A percentile compares a stretch with the other conserved stretches of the same genome.
Evolutionary conservation across 2,888 invertebrate genomes (phyloP).

Genomic region (Heliconius cydno): DNA sequence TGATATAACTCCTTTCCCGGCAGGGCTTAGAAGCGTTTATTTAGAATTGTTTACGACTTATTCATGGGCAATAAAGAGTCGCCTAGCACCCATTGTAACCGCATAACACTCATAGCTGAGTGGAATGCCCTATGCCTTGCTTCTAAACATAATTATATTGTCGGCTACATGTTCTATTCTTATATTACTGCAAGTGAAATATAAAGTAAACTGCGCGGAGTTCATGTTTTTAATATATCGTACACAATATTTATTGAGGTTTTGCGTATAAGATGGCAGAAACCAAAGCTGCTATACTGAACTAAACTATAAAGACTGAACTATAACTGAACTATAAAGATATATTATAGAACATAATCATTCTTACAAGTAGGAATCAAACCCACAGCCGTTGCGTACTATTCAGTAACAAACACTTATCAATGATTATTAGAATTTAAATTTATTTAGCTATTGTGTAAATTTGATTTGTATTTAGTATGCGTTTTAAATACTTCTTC

Average conservation of each 20-base stretch:
- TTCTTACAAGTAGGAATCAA: background rate
- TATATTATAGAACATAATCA: background rate
- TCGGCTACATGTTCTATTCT: constrained; percentile 30
- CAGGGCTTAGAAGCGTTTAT: constrained; percentile 59
- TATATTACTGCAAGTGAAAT: constrained; percentile 1
- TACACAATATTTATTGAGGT: background rate
- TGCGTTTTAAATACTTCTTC: background rate
- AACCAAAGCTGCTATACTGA: background rate
- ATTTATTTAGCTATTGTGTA: background rate
- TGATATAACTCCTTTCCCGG: constrained; percentile 44
- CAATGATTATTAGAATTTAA: background rate
- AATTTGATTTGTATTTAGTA: background rate
- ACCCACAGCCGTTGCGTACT: background rate
- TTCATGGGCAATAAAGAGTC: constrained; percentile 70
- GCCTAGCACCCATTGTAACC: constrained; percentile 59
- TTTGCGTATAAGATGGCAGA: background rate
- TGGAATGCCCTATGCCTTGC: constrained; percentile 60
- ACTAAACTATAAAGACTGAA: no score
- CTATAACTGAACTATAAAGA: background rate
- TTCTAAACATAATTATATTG: constrained; percentile 39
- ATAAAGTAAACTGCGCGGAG: background rate
- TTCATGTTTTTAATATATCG: background rate
- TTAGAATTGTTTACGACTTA: constrained; percentile 72
- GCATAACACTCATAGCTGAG: constrained; percentile 58
- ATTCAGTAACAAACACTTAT: background rate